Evolutionary conservation across 1,140 invertebrate genomes (phyloP).

Genomic region (Bombus sibiricus): DNA sequence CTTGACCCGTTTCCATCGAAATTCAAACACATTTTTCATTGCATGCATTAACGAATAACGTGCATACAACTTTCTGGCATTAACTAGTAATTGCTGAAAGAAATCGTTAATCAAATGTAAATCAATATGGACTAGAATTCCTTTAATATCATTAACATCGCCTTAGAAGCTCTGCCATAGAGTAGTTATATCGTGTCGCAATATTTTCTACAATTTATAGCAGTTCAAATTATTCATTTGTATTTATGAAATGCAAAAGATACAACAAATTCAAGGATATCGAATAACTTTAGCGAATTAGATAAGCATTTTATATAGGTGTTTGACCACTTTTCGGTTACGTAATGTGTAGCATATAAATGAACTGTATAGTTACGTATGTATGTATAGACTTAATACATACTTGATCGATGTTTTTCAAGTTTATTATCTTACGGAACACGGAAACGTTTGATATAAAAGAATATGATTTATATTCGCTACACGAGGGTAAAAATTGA

Average conservation of each 20-base stretch:
- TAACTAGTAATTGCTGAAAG: not conserved
- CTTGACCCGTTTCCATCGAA: constrained; percentile 69
- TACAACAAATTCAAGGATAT: not conserved
- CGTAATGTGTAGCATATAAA: not conserved
- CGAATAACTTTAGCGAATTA: not conserved
- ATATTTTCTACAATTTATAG: not conserved
- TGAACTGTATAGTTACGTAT: not conserved
- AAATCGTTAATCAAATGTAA: not conserved
- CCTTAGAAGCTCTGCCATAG: too few species aligned
- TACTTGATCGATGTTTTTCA: not conserved
- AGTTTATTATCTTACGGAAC: not conserved
- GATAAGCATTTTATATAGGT: not conserved
- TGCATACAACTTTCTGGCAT: constrained; percentile 42
- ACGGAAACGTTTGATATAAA: not conserved
- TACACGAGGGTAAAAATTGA: not conserved
- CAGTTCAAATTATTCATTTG: not conserved
- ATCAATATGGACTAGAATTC: not conserved
- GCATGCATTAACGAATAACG: constrained; percentile 47
- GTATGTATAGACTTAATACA: not conserved
- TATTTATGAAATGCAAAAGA: not conserved
- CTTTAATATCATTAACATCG: too few species aligned
- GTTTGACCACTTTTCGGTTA: not conserved
- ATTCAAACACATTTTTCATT: constrained; percentile 71
- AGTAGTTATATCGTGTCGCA: too few species aligned
- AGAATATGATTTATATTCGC: not conserved